phyloP scores from a whole-genome alignment of 2,797 vertebrate genomes.

The Arrhamphus sclerolepis region DNA sequence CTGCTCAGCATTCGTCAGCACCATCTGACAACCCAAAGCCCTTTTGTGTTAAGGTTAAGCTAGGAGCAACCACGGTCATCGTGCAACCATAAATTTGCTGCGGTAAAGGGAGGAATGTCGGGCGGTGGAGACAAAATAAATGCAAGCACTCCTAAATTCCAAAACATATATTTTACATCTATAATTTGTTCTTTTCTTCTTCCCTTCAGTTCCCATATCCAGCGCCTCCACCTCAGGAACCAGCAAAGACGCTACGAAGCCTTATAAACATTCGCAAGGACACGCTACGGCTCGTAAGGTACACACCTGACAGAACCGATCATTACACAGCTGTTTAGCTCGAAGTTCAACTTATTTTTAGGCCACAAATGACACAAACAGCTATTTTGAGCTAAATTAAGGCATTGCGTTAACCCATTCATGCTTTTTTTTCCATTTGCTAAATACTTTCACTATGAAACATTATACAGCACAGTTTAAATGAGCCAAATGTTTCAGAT shows the following conservation, averaged over 20 bases:
- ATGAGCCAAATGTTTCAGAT: no score
- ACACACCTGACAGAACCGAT: conserved; percentile 45
- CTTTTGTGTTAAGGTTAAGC: conserved; percentile 51
- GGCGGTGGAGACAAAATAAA: conserved; percentile 28
- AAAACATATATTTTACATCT: conserved; percentile 45
- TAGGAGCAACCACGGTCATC: conserved; percentile 34
- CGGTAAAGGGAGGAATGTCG: conserved; percentile 51
- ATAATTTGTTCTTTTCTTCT: conserved; percentile 40
- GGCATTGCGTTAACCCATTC: conserved; percentile 8
- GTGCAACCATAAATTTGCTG: conserved; percentile 39
- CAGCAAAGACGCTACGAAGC: conserved; percentile 96
- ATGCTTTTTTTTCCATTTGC: neutral
- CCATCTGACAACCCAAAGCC: conserved; percentile 47
- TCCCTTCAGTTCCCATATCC: conserved; percentile 92
- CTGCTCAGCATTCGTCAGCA: conserved; percentile 69
- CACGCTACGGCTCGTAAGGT: conserved; percentile 94
- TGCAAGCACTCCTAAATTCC: conserved; percentile 24
- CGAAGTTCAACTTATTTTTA: conserved; percentile 32
- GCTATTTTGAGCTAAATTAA: conserved; percentile 6
- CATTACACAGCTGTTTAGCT: conserved; percentile 15
- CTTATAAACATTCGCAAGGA: conserved; percentile 98
- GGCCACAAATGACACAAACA: conserved; percentile 1
- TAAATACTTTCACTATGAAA: no score
- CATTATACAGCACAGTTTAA: no score
- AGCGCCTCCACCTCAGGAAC: conserved; percentile 95